Conservation (phyloP, 2,113 vertebrate genomes). For the Xiphophorus hellerii region DNA sequence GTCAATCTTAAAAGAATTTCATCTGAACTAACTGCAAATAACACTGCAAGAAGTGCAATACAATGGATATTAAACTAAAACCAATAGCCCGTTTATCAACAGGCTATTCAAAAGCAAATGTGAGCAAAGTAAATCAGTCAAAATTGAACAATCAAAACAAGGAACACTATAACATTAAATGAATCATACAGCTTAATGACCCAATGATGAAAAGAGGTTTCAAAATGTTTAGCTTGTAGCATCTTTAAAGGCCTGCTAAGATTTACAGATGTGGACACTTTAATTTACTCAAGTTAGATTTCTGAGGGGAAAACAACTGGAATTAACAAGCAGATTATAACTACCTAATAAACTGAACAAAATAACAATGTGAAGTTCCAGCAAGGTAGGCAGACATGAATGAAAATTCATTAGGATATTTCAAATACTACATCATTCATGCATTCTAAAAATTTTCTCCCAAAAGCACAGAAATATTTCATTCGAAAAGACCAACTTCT, state of each 20-base stretch:
- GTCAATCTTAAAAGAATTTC: slow-evolving; percentile 37
- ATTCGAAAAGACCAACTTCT: background rate
- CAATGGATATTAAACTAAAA: slow-evolving; percentile 60
- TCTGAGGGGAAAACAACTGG: background rate
- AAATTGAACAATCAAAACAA: slow-evolving; percentile 11
- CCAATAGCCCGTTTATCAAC: slow-evolving; percentile 50
- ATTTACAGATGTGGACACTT: background rate
- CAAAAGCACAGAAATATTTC: too few relatives aligned
- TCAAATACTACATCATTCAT: too few relatives aligned
- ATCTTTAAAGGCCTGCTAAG: background rate
- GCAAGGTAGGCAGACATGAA: too few relatives aligned
- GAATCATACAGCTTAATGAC: slow-evolving; percentile 1
- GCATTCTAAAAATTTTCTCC: too few relatives aligned
- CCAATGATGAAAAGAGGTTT: background rate
- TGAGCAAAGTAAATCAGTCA: slow-evolving; percentile 6
- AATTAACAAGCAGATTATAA: background rate
- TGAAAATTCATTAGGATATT: too few relatives aligned
- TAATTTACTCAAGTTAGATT: background rate
- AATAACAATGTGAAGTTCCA: too few relatives aligned
- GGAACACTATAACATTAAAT: background rate
- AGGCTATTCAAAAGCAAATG: slow-evolving; percentile 19
- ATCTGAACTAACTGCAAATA: slow-evolving; percentile 36
- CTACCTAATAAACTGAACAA: background rate
- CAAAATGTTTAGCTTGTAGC: slow-evolving; percentile 5
- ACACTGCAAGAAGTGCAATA: slow-evolving; percentile 40